Evolutionary conservation across 2,113 vertebrate genomes (phyloP).

Genomic region (Rana temporaria): DNA sequence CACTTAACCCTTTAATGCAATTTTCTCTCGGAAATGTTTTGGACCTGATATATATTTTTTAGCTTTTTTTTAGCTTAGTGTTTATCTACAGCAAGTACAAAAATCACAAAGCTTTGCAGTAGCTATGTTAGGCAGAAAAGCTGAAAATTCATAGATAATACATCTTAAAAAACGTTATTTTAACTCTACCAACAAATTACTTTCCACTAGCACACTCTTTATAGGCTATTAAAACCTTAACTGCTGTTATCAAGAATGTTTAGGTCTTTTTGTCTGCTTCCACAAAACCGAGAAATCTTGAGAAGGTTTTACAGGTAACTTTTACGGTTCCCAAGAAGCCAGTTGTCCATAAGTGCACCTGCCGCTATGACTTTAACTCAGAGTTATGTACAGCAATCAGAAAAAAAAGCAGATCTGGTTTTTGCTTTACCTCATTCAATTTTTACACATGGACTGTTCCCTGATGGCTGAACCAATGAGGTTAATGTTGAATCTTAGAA

Average conservation of each 20-base stretch:
- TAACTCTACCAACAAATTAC: background rate
- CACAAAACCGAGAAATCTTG: background rate
- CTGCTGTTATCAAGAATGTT: slow-evolving; percentile 9
- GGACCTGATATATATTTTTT: no score
- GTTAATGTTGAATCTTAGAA: slow-evolving; percentile 9
- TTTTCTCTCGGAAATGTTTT: no score
- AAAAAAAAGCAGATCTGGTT: background rate
- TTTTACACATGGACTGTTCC: background rate
- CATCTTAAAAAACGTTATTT: no score
- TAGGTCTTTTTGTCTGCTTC: background rate
- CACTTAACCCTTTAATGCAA: no score
- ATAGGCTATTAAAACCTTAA: background rate
- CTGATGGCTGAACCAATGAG: background rate
- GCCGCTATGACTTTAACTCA: background rate
- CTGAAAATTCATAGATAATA: no score
- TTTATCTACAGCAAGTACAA: no score
- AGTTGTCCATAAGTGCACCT: background rate
- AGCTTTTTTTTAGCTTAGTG: no score
- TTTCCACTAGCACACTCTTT: slow-evolving; percentile 6
- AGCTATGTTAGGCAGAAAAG: no score
- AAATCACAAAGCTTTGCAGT: no score
- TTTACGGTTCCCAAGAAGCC: no score
- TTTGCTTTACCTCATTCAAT: background rate
- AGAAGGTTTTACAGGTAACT: background rate
- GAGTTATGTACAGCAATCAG: no score